These are phyloP conservation scores for Triplophysa dalaica DNA, from an alignment of 2,113 vertebrate species.

Conservation along the genomic window DNA sequence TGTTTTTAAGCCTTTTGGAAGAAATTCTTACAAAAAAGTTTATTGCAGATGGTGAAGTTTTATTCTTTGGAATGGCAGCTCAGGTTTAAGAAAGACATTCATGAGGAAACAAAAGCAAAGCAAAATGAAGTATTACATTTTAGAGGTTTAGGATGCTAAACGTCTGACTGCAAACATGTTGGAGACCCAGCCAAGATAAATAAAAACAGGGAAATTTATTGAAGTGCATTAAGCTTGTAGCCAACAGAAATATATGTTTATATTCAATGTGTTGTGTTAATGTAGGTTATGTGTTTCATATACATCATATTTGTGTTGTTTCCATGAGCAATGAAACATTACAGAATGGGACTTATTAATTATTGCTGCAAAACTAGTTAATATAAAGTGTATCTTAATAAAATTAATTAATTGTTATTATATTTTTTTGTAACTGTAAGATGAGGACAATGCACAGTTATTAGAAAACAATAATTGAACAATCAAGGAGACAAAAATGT, in stretches of 20 bases:
- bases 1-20: too few species aligned
- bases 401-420: neutral
- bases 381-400: neutral
- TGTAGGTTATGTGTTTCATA: neutral
- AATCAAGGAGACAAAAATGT: neutral
- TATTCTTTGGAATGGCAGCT: neutral
- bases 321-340: neutral
- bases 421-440: neutral
- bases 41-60: neutral
- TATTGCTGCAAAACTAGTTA: slow-evolving; percentile 2
- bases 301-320: neutral
- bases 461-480: neutral
- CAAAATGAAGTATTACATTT: neutral
- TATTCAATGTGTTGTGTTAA: slow-evolving; percentile 13
- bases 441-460: neutral
- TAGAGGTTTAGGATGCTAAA: neutral
- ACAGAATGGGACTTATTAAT: neutral
- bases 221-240: slow-evolving; percentile 1
- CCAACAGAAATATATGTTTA: slow-evolving; percentile 1
- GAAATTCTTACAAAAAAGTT: neutral
- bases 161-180: neutral
- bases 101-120: slow-evolving; percentile 21
- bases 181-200: slow-evolving; percentile 35
- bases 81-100: slow-evolving; percentile 6
- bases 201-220: neutral